Evolutionary conservation across 2,797 vertebrate genomes (phyloP).

Genomic region (Diplodus puntazzo): DNA sequence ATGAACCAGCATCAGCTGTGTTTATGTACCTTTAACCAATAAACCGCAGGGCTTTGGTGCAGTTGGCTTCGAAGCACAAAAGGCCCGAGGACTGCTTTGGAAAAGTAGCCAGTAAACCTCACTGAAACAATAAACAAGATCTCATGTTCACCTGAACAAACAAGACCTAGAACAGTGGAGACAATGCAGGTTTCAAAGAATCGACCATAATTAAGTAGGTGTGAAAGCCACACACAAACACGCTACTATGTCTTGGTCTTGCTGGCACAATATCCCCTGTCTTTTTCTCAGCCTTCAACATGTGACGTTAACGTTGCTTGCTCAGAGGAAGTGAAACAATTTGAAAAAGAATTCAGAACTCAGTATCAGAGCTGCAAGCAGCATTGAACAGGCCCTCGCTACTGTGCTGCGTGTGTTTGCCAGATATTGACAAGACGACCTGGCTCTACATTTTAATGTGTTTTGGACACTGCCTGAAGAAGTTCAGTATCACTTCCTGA

Average conservation of each 20-base stretch:
- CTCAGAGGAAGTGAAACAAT: background rate
- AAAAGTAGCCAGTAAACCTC: background rate
- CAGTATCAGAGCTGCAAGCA: no score
- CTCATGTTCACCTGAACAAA: background rate
- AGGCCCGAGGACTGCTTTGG: background rate
- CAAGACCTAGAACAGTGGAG: background rate
- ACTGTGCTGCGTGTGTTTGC: no score
- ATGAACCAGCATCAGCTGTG: conserved; percentile 13
- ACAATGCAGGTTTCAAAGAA: background rate
- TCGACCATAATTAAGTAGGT: no score
- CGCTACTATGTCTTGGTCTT: background rate
- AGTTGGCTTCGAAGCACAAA: background rate
- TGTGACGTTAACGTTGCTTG: background rate
- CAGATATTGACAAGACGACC: no score
- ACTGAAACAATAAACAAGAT: background rate
- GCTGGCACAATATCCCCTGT: background rate
- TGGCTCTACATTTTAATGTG: no score
- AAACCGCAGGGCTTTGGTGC: background rate
- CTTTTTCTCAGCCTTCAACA: no score
- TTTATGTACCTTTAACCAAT: background rate
- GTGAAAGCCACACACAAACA: background rate
- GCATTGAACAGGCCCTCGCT: no score
- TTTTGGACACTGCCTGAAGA: no score
- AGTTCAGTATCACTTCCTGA: no score
- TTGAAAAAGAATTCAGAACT: no score